Conservation (phyloP, 2,113 vertebrate species). For the Poeciliopsis turrubarensis region DNA sequence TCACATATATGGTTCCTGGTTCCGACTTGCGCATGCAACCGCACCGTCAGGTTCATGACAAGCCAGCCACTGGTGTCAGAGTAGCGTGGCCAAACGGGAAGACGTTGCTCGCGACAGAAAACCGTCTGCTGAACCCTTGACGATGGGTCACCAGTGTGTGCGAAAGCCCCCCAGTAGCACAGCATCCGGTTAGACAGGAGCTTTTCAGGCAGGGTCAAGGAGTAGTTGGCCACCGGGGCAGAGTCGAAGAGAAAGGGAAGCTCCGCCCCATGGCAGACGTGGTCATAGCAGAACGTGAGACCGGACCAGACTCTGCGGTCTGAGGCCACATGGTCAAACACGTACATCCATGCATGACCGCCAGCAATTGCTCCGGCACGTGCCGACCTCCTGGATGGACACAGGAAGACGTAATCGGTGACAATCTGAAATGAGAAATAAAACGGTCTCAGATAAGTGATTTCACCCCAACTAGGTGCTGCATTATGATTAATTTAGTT, state of each 20-base stretch:
- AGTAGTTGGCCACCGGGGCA: conserved; percentile 74
- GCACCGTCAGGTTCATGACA: conserved; percentile 78
- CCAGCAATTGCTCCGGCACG: conserved; percentile 43
- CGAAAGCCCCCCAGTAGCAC: conserved; percentile 80
- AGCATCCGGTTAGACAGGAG: conserved; percentile 78
- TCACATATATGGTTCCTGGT: conserved; percentile 75
- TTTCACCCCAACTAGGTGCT: background rate
- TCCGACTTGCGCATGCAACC: conserved; percentile 67
- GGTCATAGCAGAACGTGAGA: conserved; percentile 74
- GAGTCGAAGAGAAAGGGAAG: conserved; percentile 80
- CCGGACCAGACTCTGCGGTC: conserved; percentile 75
- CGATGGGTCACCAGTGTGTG: conserved; percentile 74
- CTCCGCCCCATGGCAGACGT: conserved; percentile 79
- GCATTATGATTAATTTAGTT: background rate
- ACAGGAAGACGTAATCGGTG: conserved; percentile 81
- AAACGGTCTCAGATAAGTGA: background rate
- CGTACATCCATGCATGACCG: conserved; percentile 75
- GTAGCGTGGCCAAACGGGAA: conserved; percentile 72
- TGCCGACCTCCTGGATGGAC: conserved; percentile 72
- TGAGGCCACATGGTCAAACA: conserved; percentile 76
- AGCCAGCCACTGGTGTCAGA: conserved; percentile 64
- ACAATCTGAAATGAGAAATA: conserved; percentile 68
- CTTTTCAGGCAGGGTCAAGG: conserved; percentile 65
- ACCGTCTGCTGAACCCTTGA: conserved; percentile 54
- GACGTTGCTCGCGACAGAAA: conserved; percentile 74